Percentiles rank a stretch among this genome's conserved stretches.
phyloP scores from a whole-genome alignment of 2,888 invertebrate genomes.

The Augiades crinisus region DNA sequence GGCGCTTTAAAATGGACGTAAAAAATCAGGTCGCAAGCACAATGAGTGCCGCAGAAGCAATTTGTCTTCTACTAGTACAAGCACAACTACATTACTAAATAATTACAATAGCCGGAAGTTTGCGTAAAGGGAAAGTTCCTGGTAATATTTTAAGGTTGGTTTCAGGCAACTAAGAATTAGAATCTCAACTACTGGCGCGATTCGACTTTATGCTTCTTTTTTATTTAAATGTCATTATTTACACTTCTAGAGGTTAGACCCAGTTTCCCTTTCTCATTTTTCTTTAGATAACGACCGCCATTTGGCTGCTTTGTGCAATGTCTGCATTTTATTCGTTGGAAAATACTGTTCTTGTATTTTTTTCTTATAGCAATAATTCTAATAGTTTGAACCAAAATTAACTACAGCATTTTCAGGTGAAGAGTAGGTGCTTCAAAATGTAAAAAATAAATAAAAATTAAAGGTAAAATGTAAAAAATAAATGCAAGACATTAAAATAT shows the following conservation, averaged over 20 bases:
- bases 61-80: slow-evolving; percentile 28
- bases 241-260: slow-evolving; percentile 13
- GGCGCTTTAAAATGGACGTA: slow-evolving; percentile 25
- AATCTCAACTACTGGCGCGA: neutral
- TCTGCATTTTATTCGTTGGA: slow-evolving; percentile 19
- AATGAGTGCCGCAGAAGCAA: slow-evolving; percentile 28
- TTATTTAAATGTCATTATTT: neutral
- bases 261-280: slow-evolving; percentile 5
- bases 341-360: slow-evolving; percentile 5
- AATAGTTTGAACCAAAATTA: too few species aligned
- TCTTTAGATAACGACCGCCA: slow-evolving; percentile 6
- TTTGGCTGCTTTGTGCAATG: slow-evolving; percentile 7
- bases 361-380: too few species aligned
- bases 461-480: too few species aligned
- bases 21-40: slow-evolving; percentile 30
- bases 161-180: neutral
- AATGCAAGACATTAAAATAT: too few species aligned
- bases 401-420: too few species aligned
- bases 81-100: slow-evolving; percentile 25
- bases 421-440: too few species aligned
- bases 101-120: slow-evolving; percentile 22
- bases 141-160: neutral
- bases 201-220: neutral
- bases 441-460: too few species aligned
- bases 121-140: neutral